Base-by-base conservation (phyloP, 2,113 vertebrate species). In the Channa maculata region DNA sequence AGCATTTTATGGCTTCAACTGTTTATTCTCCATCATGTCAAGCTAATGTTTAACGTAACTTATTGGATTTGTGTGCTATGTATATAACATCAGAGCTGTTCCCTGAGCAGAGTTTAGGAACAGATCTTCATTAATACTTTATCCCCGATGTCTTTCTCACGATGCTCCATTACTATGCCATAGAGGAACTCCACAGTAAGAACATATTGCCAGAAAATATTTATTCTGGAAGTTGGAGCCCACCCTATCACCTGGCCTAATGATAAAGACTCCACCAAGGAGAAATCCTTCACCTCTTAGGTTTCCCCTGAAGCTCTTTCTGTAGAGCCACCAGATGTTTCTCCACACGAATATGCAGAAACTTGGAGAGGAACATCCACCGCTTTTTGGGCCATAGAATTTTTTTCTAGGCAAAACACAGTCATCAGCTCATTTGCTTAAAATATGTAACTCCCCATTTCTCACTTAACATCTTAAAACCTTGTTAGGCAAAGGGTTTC, bases 101-200 rank as follows among this genome's bases (percentile, higher is more conserved):
- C 77, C 55, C 79, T 88, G 82, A 10, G 11, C 37, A 67, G 79
- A 90, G 85, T 88, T 91, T 86, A 68, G 78, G 79, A 84, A 88
- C 83, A 90, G 14, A 7, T 80, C 88, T 51, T 92, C 91, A 91
- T 88, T 76, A 79, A 86, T 38, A 96, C 96, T 91, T 96, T 96
- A 86, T 98, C 96, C 85, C 97, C 97, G 93, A 98, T 98, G 91
- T 99, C 96, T 67, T 94, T 97, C 86, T 98, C 97, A 5, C 94
- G 94, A 87, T 99, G 97, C 73, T 98, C 97, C 54, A 98, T 88
- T 46, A 97, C 90, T 88, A 99, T 81, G 51, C 97, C 97, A 96
- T 98, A 69, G 1, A n/a, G 63, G 15, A 11, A 48, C 52, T 58
- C 71, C n/a, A 63, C 2, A 50, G 33, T 12, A 1, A 57, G 6